Evolutionary conservation across 92 coral and sea anemone species (phyloP), one percentile per base, ranked within the genome.

Genomic region (Galaxea fascicularis): DNA sequence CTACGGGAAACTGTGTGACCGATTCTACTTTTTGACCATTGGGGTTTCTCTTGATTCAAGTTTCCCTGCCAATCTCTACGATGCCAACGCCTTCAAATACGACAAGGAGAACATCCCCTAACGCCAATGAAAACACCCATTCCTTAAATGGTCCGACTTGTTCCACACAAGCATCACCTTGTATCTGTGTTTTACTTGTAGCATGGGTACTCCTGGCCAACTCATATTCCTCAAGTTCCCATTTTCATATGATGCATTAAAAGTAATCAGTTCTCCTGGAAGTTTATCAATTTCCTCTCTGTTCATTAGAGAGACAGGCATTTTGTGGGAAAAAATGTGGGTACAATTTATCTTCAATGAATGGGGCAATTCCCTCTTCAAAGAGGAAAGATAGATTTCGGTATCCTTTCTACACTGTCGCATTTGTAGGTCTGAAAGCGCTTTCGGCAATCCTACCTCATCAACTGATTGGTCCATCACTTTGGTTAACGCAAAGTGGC

Each of bases 1-100:
- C 68, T 47, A 87, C 20, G 13, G 87, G 91, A 59, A 72, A 74
- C 71, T 87, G 91, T 17, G 53, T 28, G 24, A 83, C 70, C 44
- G 53, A 71, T 9, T 87, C 91, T 7, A 73, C 24, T 25, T 56
- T 35, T 2, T 64, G 49, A 4, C 87, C 91, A 27, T 44, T 39
- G 6, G 71, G 63, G 26, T 79, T 70, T 4, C 69, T 56, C 28
- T 67, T 86, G 9, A 69, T 44, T 80, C 76, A 64, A 4, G 69
- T 64, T 18, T 64, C 69, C 18, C 28, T 64, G 7, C 39, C 18
- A 24, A 64, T 20, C 17, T 20, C 28, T 13, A 64, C 69, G 7
- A 4, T 18, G 21, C 69, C 29, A 28, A 64, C 35, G 28, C 69
- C 69, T 64, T 64, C 35, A 31, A 64, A 64, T 29, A 20, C 12